Evolutionary conservation across 2,113 vertebrate genomes (phyloP), one percentile per base, ranked within the genome.

Genomic region (Thalassoma bifasciatum): DNA sequence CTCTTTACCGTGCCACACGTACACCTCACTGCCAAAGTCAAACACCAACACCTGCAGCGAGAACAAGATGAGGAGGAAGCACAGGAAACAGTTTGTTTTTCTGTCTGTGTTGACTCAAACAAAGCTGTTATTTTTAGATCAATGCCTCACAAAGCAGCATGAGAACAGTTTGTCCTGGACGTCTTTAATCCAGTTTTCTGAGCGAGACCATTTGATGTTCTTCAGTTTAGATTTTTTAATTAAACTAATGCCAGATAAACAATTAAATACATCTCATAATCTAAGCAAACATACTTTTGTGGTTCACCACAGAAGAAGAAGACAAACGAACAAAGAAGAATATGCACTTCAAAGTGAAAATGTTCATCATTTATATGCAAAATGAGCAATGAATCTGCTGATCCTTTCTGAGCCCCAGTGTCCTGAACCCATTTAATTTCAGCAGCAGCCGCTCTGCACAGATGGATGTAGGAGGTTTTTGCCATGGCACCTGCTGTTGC

Each of bases 1-100:
- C 72, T 98, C 98, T 67, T 98, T 98, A 44, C 98, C 98, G 23
- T 99, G 98, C 98, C 98, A 99, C 36, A 99, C 98, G 0, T 99
- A 99, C 30, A 99, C 97, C 91, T 99, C 98, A 44, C 98, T 99
- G 65, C 98, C 98, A 70, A 98, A 98, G 91, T 99, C 98, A 84
- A 99, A 98, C 81, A 99, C 98, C 89, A 99, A 79, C 26, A 99
- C 98, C 98, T 99, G 91, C 65, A 81, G 42, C 24, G 37, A 40
- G 22, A 58, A 61, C 36, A 60, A 52, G 19, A 50, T 49, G 62
- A 53, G 1, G 2, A 1, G 2, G 16, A 59, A 8, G 12, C 36
- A 52, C 0, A 13, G 1, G 2, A 8, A 49, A 54, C 56, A 22
- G 7, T 12, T 23, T 7, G 8, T 12, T 14, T 66, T 1, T 44